Conservation (phyloP, 1,140 invertebrate species). For the Lutraria rhynchaena region DNA sequence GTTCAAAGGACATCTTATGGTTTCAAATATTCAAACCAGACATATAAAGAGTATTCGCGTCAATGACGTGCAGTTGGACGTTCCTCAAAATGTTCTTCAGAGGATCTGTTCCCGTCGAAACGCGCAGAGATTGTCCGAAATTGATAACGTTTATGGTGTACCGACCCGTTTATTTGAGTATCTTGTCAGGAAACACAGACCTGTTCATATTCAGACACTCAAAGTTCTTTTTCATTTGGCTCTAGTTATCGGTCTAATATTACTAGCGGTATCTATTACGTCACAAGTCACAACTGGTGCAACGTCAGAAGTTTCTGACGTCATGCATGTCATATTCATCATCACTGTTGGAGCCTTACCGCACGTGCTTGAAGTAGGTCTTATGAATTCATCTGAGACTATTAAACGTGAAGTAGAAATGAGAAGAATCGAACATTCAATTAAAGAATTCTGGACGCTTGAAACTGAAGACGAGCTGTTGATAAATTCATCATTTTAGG, state of each 20-base stretch:
- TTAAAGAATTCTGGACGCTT: slow-evolving; percentile 8
- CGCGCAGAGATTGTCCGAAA: not conserved
- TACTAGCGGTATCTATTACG: slow-evolving; percentile 7
- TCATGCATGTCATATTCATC: slow-evolving; percentile 57
- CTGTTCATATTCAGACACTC: slow-evolving; percentile 7
- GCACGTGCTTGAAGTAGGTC: slow-evolving; percentile 10
- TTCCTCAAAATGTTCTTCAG: slow-evolving; percentile 13
- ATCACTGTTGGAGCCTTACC: slow-evolving; percentile 39
- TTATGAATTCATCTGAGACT: slow-evolving; percentile 6
- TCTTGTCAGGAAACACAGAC: slow-evolving; percentile 18
- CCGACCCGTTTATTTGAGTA: slow-evolving; percentile 20
- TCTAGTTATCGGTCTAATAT: slow-evolving; percentile 5
- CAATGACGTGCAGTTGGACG: slow-evolving; percentile 5
- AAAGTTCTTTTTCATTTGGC: slow-evolving; percentile 10
- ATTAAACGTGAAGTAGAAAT: slow-evolving; percentile 11
- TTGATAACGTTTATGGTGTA: slow-evolving; percentile 11
- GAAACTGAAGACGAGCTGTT: slow-evolving; percentile 6
- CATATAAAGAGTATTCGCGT: slow-evolving; percentile 20
- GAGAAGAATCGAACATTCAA: slow-evolving; percentile 14
- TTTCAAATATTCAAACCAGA: slow-evolving; percentile 14
- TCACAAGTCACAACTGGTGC: not conserved
- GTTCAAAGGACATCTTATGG: slow-evolving; percentile 10
- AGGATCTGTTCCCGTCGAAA: not conserved
- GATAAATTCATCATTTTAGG: no score
- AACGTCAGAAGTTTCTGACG: slow-evolving; percentile 18